phyloP scores from a whole-genome alignment of 2,797 vertebrate species.

The Characodon lateralis region DNA sequence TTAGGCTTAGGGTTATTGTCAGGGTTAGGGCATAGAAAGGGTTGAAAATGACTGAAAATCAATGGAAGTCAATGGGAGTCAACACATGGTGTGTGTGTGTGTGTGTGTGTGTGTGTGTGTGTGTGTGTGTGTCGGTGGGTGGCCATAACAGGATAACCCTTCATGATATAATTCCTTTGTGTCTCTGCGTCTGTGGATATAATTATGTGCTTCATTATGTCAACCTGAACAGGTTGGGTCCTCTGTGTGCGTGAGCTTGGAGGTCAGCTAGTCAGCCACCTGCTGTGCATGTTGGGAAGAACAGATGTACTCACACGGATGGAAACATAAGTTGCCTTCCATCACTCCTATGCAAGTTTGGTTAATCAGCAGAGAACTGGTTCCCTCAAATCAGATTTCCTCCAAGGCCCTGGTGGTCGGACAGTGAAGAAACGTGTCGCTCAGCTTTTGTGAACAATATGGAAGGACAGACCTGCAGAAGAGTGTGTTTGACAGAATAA shows the following conservation, averaged over 20 bases:
- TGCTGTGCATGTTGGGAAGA: conserved; percentile 35
- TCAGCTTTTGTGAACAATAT: background rate
- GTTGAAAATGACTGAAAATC: too few relatives aligned
- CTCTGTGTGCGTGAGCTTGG: conserved; percentile 27
- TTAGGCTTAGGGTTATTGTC: too few relatives aligned
- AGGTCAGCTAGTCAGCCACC: conserved; percentile 41
- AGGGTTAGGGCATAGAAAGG: too few relatives aligned
- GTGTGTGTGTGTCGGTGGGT: conserved; percentile 15
- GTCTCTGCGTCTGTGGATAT: conserved; percentile 59
- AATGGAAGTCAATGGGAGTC: too few relatives aligned
- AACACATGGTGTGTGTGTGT: background rate
- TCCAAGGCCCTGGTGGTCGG: background rate
- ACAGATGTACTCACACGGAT: conserved; percentile 52
- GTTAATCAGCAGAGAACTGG: conserved; percentile 7
- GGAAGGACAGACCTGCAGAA: background rate
- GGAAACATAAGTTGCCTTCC: conserved; percentile 39
- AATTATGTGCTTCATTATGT: conserved; percentile 68
- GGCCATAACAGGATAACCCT: conserved; percentile 60
- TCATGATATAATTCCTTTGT: conserved; percentile 65
- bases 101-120: background rate
- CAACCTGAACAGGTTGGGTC: conserved; percentile 49
- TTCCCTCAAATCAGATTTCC: background rate
- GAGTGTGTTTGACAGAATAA: background rate
- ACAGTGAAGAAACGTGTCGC: background rate
- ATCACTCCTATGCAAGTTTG: background rate